A percentile compares a stretch with the other conserved stretches of the same genome.
phyloP scores from a whole-genome alignment of 2,113 vertebrate genomes.

The Oreochromis aureus region DNA sequence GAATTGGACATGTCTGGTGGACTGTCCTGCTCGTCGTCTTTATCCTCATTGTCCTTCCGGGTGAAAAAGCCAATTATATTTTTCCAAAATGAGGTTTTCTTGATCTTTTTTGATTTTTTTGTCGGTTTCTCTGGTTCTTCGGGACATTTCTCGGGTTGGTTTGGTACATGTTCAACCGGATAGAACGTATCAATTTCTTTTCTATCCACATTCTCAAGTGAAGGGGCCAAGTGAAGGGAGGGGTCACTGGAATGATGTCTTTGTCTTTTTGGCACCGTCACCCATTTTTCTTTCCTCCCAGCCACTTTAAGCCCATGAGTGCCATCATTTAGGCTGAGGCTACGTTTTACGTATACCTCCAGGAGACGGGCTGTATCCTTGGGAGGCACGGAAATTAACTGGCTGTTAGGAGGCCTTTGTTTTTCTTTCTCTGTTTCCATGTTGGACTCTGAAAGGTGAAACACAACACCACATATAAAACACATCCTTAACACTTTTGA shows the following conservation, averaged over 20 bases:
- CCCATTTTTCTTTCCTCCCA: constrained; percentile 32
- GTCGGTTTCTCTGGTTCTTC: background rate
- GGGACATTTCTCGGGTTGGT: background rate
- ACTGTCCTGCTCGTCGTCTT: constrained; percentile 62
- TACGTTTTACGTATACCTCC: constrained; percentile 74
- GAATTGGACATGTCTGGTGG: background rate
- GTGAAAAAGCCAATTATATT: constrained; percentile 67
- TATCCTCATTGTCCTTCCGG: constrained; percentile 67
- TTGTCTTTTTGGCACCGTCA: constrained; percentile 11
- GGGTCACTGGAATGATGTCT: constrained; percentile 66
- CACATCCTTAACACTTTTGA: background rate
- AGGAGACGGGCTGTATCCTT: constrained; percentile 71
- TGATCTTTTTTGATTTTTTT: constrained; percentile 59
- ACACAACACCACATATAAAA: background rate
- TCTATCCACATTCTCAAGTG: background rate
- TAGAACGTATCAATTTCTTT: background rate
- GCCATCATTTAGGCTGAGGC: constrained; percentile 70
- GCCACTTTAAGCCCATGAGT: fast-evolving
- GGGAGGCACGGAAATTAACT: constrained; percentile 64
- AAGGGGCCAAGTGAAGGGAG: background rate
- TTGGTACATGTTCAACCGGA: fast-evolving
- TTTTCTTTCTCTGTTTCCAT: constrained; percentile 33
- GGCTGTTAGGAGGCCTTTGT: background rate
- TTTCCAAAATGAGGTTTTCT: constrained; percentile 71
- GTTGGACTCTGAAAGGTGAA: background rate